Percentiles rank a stretch among this genome's conserved stretches.
Conservation (phyloP, 2,797 vertebrate genomes). For the Poeciliopsis gracilis region DNA sequence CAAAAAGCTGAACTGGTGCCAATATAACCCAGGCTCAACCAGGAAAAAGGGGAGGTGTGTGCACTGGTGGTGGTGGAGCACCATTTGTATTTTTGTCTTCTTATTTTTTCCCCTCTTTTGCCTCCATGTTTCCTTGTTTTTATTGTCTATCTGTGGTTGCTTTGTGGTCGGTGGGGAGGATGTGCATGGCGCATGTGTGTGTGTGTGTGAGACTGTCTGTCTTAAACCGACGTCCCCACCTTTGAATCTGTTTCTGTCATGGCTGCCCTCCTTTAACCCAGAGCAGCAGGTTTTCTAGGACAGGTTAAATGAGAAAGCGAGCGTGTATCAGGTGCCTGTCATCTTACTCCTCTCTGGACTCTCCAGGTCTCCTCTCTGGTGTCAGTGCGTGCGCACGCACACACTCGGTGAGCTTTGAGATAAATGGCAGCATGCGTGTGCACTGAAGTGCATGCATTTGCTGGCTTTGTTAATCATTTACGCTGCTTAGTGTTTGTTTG, state of each 20-base stretch:
- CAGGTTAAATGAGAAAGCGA: constrained; percentile 79
- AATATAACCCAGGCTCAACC: constrained; percentile 77
- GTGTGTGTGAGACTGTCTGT: constrained; percentile 18
- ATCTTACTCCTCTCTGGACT: constrained; percentile 74
- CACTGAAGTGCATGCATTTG: constrained; percentile 24
- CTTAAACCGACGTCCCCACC: constrained; percentile 24
- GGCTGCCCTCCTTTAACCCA: constrained; percentile 66
- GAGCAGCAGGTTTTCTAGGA: constrained; percentile 75
- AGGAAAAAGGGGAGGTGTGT: constrained; percentile 18
- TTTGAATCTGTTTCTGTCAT: constrained; percentile 35
- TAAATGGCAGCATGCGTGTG: constrained; percentile 24
- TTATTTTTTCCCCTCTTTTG: constrained; percentile 27
- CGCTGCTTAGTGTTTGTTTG: constrained; percentile 34
- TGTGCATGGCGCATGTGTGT: constrained; percentile 31
- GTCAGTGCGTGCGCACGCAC: constrained; percentile 51
- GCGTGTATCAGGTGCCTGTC: constrained; percentile 79
- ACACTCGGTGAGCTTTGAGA: constrained; percentile 26
- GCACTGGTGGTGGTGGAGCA: constrained; percentile 4
- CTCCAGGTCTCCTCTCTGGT: constrained; percentile 59
- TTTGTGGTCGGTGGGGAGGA: constrained; percentile 58
- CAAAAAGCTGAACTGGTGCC: constrained; percentile 84
- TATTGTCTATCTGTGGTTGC: constrained; percentile 63
- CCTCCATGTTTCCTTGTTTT: constrained; percentile 53
- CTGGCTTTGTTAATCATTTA: constrained; percentile 55
- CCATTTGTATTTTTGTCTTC: constrained; percentile 17